Conservation (phyloP, 2,888 invertebrate species). For the Agrochola lota region DNA sequence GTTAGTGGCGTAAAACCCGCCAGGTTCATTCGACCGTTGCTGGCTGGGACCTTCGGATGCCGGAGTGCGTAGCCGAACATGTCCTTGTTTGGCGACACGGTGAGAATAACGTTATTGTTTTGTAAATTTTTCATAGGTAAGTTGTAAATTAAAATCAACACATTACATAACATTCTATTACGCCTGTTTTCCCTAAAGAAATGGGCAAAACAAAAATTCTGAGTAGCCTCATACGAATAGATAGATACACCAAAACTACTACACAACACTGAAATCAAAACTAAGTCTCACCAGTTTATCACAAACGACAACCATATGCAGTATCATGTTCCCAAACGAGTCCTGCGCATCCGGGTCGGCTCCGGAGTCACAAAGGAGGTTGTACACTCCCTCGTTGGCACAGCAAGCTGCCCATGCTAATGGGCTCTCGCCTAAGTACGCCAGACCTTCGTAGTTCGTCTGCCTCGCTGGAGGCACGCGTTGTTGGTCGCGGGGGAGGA, state of each 20-base stretch:
- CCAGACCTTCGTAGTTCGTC: slow-evolving; percentile 98
- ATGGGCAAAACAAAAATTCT: background rate
- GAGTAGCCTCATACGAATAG: background rate
- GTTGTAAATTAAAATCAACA: background rate
- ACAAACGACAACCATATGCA: slow-evolving; percentile 99
- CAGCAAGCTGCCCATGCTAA: slow-evolving; percentile 99
- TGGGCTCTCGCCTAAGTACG: slow-evolving; percentile 99
- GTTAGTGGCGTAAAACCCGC: slow-evolving; percentile 98
- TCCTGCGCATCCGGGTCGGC: slow-evolving; percentile 99
- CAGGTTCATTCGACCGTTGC: slow-evolving; percentile 96
- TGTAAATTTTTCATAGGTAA: background rate
- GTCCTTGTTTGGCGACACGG: slow-evolving; percentile 91
- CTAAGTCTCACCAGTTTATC: slow-evolving; percentile 97
- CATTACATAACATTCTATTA: too few relatives aligned
- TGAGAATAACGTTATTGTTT: background rate
- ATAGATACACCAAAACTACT: background rate
- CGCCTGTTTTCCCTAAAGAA: background rate
- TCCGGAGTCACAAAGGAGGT: slow-evolving; percentile 96
- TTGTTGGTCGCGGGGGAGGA: slow-evolving; percentile 98
- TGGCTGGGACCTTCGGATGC: slow-evolving; percentile 98
- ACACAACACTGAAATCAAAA: background rate
- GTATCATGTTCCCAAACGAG: slow-evolving; percentile 98
- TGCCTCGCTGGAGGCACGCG: slow-evolving; percentile 93
- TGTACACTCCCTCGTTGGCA: slow-evolving; percentile 99
- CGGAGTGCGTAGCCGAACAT: slow-evolving; percentile 99